Conservation (phyloP, 2,797 vertebrate species). For the Sebastes flavidus region DNA sequence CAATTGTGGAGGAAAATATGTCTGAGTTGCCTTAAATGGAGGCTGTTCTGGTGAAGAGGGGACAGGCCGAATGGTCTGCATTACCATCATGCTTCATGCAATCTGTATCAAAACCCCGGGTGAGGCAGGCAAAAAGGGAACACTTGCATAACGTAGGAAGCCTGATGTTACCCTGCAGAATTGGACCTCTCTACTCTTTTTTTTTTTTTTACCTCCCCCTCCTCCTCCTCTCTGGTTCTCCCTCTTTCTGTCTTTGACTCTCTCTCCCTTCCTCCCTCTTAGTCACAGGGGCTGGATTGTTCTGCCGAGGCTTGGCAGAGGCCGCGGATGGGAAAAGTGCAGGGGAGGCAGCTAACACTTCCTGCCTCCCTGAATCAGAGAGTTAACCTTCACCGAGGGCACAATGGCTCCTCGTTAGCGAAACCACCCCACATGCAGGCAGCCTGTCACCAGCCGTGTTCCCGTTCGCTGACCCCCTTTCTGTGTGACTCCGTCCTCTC, state of each 20-base stretch:
- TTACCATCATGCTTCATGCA: constrained; percentile 60
- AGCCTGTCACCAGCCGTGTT: constrained; percentile 69
- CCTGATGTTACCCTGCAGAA: constrained; percentile 72
- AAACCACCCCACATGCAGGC: constrained; percentile 66
- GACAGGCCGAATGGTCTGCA: constrained; percentile 47
- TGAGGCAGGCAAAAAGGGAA: constrained; percentile 65
- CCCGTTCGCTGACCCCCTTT: constrained; percentile 63
- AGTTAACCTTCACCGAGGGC: constrained; percentile 78
- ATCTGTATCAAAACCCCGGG: constrained; percentile 67
- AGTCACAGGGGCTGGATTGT: constrained; percentile 79
- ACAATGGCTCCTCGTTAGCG: constrained; percentile 77
- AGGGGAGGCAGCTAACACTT: constrained; percentile 79
- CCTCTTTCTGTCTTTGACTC: constrained; percentile 57
- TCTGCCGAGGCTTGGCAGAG: constrained; percentile 77
- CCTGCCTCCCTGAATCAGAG: constrained; percentile 76
- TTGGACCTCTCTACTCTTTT: constrained; percentile 50
- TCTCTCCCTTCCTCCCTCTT: constrained; percentile 39
- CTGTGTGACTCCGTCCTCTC: constrained; percentile 41
- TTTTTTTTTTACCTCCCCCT: not conserved
- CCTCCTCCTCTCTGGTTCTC: constrained; percentile 13
- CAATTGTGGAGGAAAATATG: constrained; percentile 57
- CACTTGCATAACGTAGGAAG: constrained; percentile 73
- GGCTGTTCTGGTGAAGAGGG: constrained; percentile 49
- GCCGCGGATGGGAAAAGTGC: constrained; percentile 78
- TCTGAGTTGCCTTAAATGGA: constrained; percentile 71